Base-by-base conservation (phyloP, 2,113 vertebrate genomes). In the Corythoichthys haematopterus region DNA sequence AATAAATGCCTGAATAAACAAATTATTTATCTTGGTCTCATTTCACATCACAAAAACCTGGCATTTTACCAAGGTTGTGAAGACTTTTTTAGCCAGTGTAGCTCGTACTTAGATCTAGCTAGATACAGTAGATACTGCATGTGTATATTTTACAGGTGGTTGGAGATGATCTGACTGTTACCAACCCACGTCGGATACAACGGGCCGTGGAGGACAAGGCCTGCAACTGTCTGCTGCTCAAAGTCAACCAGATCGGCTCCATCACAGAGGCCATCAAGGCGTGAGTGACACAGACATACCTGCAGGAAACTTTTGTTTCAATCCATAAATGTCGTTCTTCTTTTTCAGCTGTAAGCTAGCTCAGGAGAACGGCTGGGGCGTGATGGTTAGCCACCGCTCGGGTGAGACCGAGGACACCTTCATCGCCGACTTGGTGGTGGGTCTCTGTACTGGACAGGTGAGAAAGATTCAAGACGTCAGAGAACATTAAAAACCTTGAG, bases 351-450 rank as follows among this genome's bases (percentile, higher is more conserved):
- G 95, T 85, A 97, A 96, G 73, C 65, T 97, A 91, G 95, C 95
- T 66, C 95, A 97, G 90, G 94, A 95, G 91, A 97, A 96, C 0
- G 94, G 95, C 81, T 97, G 95, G 95, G 95, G 95, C 0, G 95
- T 97, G 83, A 97, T 97, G 95, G 95, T 97, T 82, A 97, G 95
- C 73, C 95, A 97, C 64, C 94, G 95, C 75, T 97, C 95, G 0
- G 95, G 95, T 72, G 95, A 97, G 84, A 97, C 95, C 0, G 95
- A 97, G 82, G 95, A 97, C 80, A 96, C 94, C 0, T 97, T 97
- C 86, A 97, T 97, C 56, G 94, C 95, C 12, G 95, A 97, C 84
- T 91, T 97, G 85, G 95, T 97, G 75, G 95, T 97, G 74, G 95
- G 95, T 59, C 92, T 97, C 78, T 97, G 95, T 87, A 97, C 95